These are phyloP conservation scores for Sycobia sp. DNA, from an alignment of 1,140 invertebrate species.

Conservation along the genomic window DNA sequence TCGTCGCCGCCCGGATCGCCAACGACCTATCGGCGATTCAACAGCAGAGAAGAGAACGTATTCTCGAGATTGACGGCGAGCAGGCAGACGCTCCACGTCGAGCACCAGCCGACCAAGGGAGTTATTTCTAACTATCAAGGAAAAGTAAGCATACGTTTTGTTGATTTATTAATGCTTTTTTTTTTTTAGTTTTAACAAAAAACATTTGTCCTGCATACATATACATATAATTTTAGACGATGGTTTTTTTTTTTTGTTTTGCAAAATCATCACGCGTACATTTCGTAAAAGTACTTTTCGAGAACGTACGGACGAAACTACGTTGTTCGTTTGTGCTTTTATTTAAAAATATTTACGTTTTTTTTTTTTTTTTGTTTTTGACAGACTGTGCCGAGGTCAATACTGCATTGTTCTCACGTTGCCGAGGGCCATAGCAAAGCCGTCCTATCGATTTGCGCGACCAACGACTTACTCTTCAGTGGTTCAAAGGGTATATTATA, in stretches of 20 bases:
- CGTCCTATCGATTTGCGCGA: constrained; percentile 77
- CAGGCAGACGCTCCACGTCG: constrained; percentile 57
- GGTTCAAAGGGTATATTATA: constrained; percentile 73
- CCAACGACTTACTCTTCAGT: constrained; percentile 76
- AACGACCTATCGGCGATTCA: constrained; percentile 66
- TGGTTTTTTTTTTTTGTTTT: too few relatives aligned
- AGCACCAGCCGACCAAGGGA: constrained; percentile 67
- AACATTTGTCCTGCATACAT: too few relatives aligned
- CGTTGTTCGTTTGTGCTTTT: too few relatives aligned
- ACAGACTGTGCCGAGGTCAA: constrained; percentile 64
- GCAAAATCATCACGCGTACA: too few relatives aligned
- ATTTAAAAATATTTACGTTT: too few relatives aligned
- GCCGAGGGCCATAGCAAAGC: constrained; percentile 85
- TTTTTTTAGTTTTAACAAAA: too few relatives aligned
- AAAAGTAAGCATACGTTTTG: constrained; percentile 60
- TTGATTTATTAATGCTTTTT: too few relatives aligned
- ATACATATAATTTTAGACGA: too few relatives aligned
- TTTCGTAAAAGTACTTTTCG: too few relatives aligned
- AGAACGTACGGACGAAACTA: too few relatives aligned
- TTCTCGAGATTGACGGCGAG: constrained; percentile 78
- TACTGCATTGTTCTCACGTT: constrained; percentile 77
- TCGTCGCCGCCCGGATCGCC: constrained; percentile 71
- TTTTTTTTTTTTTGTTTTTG: too few relatives aligned
- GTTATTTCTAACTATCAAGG: constrained; percentile 70
- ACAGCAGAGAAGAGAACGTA: constrained; percentile 76